Conservation (phyloP, 2,113 vertebrate species). For the Zosterops japonicus region DNA sequence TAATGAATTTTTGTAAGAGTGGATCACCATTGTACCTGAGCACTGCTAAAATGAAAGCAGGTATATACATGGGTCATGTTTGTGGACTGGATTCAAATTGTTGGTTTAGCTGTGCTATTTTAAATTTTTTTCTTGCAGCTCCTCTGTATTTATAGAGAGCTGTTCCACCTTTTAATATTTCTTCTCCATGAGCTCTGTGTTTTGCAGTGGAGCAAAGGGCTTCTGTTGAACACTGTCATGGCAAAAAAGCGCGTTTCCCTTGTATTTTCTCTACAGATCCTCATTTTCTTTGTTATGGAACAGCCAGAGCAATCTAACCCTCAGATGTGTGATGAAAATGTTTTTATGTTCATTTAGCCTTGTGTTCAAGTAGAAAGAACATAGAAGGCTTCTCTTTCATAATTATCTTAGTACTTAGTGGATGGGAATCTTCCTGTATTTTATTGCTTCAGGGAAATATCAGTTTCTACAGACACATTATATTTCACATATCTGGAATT, state of each 20-base stretch:
- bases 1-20: background rate
- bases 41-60: background rate
- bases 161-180: background rate
- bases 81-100: background rate
- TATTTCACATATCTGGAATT: background rate
- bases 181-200: background rate
- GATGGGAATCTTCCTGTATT: background rate
- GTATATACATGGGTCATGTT: background rate
- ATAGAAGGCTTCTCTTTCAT: background rate
- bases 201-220: background rate
- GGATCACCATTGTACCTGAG: background rate
- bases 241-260: background rate
- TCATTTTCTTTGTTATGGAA: background rate
- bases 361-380: background rate
- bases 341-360: background rate
- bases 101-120: background rate
- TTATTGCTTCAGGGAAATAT: background rate
- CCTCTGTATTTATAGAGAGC: background rate
- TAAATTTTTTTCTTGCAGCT: background rate
- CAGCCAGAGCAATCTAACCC: background rate
- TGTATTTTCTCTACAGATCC: background rate
- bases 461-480: background rate
- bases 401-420: background rate
- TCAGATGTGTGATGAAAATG: background rate
- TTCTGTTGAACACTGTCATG: rapidly evolving